phyloP scores from a whole-genome alignment of 1,140 invertebrate genomes.

The Elymnias hypermnestra region DNA sequence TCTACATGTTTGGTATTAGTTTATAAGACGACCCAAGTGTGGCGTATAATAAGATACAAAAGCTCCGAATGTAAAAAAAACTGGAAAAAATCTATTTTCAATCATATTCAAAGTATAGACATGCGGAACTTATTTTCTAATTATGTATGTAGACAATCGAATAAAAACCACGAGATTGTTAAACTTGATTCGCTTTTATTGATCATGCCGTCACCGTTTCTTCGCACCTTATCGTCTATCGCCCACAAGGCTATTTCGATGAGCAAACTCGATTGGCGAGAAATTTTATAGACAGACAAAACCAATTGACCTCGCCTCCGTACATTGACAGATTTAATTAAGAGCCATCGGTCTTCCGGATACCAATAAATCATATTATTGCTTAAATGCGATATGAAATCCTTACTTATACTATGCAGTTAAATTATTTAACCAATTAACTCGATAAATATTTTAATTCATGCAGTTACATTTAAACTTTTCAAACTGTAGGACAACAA shows the following conservation, averaged over 20 bases:
- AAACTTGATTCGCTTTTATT: background rate
- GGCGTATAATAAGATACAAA: no score
- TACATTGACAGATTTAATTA: slow-evolving; percentile 21
- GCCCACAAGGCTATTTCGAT: slow-evolving; percentile 22
- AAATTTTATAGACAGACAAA: slow-evolving; percentile 43
- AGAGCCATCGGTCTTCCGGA: slow-evolving; percentile 43
- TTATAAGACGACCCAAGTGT: no score
- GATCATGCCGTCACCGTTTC: background rate
- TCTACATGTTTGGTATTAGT: no score
- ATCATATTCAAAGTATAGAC: no score
- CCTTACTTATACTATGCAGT: no score
- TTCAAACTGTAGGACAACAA: no score
- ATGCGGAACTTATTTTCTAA: background rate
- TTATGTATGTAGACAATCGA: background rate
- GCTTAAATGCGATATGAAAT: background rate
- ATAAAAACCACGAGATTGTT: background rate
- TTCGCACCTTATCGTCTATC: slow-evolving; percentile 15
- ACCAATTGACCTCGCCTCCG: slow-evolving; percentile 37
- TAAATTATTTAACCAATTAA: no score
- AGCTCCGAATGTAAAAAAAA: background rate
- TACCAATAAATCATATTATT: background rate
- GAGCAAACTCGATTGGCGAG: slow-evolving; percentile 32
- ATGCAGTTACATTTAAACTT: no score
- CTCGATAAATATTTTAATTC: no score
- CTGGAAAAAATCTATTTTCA: background rate